A percentile compares a stretch with the other conserved stretches of the same genome.
Evolutionary conservation across 30 jellyfish, hydroid and myxozoan genomes (phyloP).

Genomic region (Turritopsis dohrnii): DNA sequence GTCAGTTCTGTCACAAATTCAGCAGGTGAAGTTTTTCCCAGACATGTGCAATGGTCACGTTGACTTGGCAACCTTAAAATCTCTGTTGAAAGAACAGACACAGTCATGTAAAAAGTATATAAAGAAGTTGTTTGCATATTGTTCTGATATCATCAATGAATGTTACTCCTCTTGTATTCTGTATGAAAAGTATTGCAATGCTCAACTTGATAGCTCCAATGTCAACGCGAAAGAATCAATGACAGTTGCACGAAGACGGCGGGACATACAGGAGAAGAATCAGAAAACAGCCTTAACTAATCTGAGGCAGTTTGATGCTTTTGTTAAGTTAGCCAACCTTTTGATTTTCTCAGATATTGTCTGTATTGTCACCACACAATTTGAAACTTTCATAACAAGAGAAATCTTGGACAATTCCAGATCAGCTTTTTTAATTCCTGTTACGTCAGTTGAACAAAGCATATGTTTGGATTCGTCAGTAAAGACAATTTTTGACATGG

Average conservation of each 20-base stretch:
- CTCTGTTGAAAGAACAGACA: neutral
- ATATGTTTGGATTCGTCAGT: neutral
- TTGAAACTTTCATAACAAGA: neutral
- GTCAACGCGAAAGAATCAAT: conserved; percentile 47
- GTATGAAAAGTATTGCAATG: conserved; percentile 42
- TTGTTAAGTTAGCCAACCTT: conserved; percentile 29
- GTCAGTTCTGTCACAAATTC: conserved; percentile 47
- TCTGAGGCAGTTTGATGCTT: conserved; percentile 36
- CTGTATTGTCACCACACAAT: conserved; percentile 1
- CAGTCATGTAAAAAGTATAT: conserved; percentile 2
- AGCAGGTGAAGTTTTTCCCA: conserved; percentile 41
- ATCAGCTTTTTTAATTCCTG: neutral
- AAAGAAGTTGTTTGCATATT: conserved; percentile 34
- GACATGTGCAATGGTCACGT: conserved; percentile 12
- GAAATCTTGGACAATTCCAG: neutral
- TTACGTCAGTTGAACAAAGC: neutral
- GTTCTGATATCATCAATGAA: conserved; percentile 29
- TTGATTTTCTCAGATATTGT: conserved; percentile 18
- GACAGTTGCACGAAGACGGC: conserved; percentile 53
- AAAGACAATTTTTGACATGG: neutral
- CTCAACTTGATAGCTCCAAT: conserved; percentile 21
- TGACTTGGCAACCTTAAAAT: neutral
- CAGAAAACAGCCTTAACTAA: conserved; percentile 33
- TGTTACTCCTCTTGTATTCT: conserved; percentile 46
- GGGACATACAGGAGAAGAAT: conserved; percentile 43